Conservation (phyloP, 2,797 vertebrate genomes). For the Cryptoblepharus egeriae region DNA sequence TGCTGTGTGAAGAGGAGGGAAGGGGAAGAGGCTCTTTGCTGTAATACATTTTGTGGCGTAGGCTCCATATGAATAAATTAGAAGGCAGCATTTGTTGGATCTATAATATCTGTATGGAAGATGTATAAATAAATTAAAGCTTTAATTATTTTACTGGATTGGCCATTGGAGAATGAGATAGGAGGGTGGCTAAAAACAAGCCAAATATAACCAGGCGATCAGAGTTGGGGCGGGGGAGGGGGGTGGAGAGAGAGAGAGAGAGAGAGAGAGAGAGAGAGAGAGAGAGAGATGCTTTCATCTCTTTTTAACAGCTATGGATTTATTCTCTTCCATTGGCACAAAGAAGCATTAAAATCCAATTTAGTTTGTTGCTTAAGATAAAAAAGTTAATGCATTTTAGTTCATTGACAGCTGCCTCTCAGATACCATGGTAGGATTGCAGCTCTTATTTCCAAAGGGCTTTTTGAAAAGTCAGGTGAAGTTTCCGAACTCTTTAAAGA, state of each 20-base stretch:
- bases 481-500: not conserved
- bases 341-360: constrained; percentile 27
- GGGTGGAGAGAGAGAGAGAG: too few relatives aligned
- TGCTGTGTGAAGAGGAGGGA: accelerated
- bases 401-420: constrained; percentile 28
- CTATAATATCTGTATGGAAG: constrained; percentile 18
- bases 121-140: constrained; percentile 45
- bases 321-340: not conserved
- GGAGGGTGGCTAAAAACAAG: constrained; percentile 30
- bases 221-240: too few relatives aligned
- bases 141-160: constrained; percentile 62
- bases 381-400: constrained; percentile 49
- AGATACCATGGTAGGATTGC: constrained; percentile 29
- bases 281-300: constrained; percentile 1
- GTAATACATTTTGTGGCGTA: accelerated
- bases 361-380: constrained; percentile 53
- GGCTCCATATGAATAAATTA: constrained; percentile 23
- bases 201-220: constrained; percentile 14
- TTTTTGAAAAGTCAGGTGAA: constrained; percentile 23
- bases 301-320: constrained; percentile 33
- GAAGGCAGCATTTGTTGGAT: constrained; percentile 2
- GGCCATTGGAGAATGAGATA: constrained; percentile 23
- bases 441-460: constrained; percentile 28
- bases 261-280: too few relatives aligned
- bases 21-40: not conserved